These are phyloP conservation scores for Macropis europaea DNA, from an alignment of 2,888 invertebrate species.

Conservation along the genomic window DNA sequence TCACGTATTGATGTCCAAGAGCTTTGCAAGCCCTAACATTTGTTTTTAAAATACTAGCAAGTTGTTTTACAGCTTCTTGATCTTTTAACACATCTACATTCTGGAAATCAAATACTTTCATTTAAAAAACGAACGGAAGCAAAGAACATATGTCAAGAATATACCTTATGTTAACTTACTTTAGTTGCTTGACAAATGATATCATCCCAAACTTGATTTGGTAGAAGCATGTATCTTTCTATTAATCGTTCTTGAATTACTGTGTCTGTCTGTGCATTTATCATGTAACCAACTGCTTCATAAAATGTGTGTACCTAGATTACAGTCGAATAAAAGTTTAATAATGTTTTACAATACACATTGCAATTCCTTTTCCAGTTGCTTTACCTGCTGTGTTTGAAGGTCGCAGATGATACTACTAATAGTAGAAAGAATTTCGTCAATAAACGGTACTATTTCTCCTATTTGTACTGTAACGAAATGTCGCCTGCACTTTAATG, in stretches of 20 bases:
- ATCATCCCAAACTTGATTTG: constrained; percentile 99
- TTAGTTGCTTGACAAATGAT: constrained; percentile 98
- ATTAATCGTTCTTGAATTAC: constrained; percentile 96
- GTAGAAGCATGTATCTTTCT: constrained; percentile 98
- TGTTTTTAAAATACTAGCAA: constrained; percentile 98
- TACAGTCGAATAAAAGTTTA: neutral
- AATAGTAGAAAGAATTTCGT: constrained; percentile 97
- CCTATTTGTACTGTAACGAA: constrained; percentile 98
- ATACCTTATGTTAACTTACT: constrained; percentile 74
- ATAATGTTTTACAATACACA: neutral
- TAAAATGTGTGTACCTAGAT: constrained; percentile 94
- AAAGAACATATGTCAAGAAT: neutral
- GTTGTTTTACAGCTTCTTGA: constrained; percentile 97
- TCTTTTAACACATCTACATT: constrained; percentile 98
- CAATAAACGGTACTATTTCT: constrained; percentile 98
- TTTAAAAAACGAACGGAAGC: neutral
- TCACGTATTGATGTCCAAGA: constrained; percentile 96
- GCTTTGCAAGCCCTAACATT: constrained; percentile 99
- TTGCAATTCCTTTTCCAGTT: neutral
- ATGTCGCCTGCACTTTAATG: constrained; percentile 97
- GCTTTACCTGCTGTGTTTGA: constrained; percentile 94
- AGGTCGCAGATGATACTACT: constrained; percentile 99
- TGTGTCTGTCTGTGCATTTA: constrained; percentile 96
- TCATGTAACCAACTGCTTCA: constrained; percentile 99
- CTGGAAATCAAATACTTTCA: constrained; percentile 70